A percentile compares a stretch with the other conserved stretches of the same genome.
phyloP scores from a whole-genome alignment of 53 echinoderm and acorn worm genomes.

The Holothuria scabra region DNA sequence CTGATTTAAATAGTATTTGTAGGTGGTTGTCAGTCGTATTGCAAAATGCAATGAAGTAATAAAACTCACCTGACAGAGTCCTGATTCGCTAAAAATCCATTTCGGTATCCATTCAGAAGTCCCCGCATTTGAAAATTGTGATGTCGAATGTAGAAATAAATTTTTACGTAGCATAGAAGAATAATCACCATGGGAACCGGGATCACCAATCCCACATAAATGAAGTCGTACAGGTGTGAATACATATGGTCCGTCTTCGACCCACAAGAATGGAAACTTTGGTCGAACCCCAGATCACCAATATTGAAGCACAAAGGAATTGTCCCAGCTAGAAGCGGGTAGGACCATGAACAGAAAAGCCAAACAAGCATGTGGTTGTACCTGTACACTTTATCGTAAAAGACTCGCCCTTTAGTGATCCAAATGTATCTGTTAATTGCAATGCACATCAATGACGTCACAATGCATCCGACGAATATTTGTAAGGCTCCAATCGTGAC shows the following conservation, averaged over 20 bases:
- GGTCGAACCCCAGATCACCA: constrained; percentile 41
- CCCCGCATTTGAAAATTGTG: constrained; percentile 1
- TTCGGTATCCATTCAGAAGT: too few relatives aligned
- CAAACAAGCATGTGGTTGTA: constrained; percentile 25
- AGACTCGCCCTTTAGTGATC: constrained; percentile 57
- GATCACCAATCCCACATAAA: background rate
- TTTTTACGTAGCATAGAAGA: background rate
- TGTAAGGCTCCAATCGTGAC: constrained; percentile 38
- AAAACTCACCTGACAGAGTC: too few relatives aligned
- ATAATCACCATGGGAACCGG: constrained; percentile 1
- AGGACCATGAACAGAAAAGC: constrained; percentile 45
- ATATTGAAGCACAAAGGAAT: constrained; percentile 41
- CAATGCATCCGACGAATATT: constrained; percentile 65
- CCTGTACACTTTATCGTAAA: constrained; percentile 52
- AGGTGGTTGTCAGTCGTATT: too few relatives aligned
- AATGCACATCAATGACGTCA: constrained; percentile 74
- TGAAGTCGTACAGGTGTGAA: background rate
- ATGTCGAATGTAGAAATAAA: background rate
- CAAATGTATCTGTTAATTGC: constrained; percentile 80
- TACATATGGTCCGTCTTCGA: background rate
- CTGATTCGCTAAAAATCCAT: too few relatives aligned
- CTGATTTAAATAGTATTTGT: too few relatives aligned
- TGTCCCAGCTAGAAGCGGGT: constrained; percentile 17
- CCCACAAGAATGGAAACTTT: constrained; percentile 38
- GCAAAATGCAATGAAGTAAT: too few relatives aligned